Evolutionary conservation across 2,888 invertebrate genomes (phyloP).

Genomic region (Apomyelois bistriatella): DNA sequence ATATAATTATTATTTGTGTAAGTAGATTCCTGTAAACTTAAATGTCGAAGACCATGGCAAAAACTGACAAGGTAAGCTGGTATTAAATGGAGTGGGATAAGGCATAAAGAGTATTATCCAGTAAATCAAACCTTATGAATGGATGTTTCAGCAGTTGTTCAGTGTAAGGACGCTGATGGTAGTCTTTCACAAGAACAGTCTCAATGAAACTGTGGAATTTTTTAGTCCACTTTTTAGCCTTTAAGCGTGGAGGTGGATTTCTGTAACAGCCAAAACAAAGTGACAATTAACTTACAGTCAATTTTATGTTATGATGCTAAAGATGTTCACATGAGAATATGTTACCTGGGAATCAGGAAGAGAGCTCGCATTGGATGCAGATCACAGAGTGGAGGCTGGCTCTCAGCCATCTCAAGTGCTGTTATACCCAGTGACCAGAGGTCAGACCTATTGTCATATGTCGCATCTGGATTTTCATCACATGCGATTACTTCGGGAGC

Average conservation of each 20-base stretch:
- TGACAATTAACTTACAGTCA: background rate
- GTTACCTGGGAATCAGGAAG: slow-evolving; percentile 93
- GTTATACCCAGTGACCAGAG: slow-evolving; percentile 97
- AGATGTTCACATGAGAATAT: background rate
- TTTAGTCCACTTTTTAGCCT: slow-evolving; percentile 98
- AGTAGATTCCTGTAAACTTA: no score
- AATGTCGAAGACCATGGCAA: no score
- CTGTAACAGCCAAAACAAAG: slow-evolving; percentile 71
- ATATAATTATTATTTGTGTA: no score
- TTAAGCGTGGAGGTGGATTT: slow-evolving; percentile 98
- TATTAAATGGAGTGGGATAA: no score
- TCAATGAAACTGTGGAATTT: slow-evolving; percentile 99
- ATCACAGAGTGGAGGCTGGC: slow-evolving; percentile 99
- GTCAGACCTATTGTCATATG: slow-evolving; percentile 98
- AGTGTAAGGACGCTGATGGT: slow-evolving; percentile 98
- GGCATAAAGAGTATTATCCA: no score
- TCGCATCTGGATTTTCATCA: slow-evolving; percentile 99
- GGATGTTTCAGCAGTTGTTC: slow-evolving; percentile 98
- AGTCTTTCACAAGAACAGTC: slow-evolving; percentile 98
- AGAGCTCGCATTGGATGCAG: slow-evolving; percentile 99
- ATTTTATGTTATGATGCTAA: no score
- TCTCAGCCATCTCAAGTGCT: slow-evolving; percentile 99
- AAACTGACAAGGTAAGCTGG: no score
- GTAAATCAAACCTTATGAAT: slow-evolving; percentile 86
- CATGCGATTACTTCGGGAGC: slow-evolving; percentile 99